Base-by-base conservation (phyloP, 2,888 invertebrate species). In the Minunthozetes semirufus region DNA sequence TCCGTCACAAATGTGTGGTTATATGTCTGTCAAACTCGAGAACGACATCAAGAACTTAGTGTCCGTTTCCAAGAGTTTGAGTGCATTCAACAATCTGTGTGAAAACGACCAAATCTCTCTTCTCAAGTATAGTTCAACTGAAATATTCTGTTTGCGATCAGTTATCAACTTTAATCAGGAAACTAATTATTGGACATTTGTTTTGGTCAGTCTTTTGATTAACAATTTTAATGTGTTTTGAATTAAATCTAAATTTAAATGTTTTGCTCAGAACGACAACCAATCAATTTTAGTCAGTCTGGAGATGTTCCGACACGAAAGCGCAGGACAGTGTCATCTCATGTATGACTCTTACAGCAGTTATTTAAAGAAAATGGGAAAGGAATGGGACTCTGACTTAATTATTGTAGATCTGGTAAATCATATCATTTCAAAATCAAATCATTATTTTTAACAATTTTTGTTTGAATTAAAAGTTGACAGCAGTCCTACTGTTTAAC, bases 81-180 rank as follows among this genome's bases (percentile, higher is more conserved):
- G 59, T 59, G 5, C 59, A 9, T 59, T 59, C 59, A 59, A 59
- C 59, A 59, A 13, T 59, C 17, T 59, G 25, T 59, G 59, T 11
- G 59, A 59, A 59, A 59, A 59, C 13, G 59, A 59, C 27, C 59
- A 59, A 13, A 59, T 59, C 59, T 59, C 59, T 17, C 59, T 59
- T 27, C 59, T 59, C 19, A 59, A 59, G 27, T 59, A 59, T 25
- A n/a, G 59, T 1, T 59, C 59, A 2, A 11, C 19, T 59, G 59
- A 59, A 13, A 3, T 59, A 25, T 25, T 59, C 13, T 59, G 22
- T 59, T 17, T 59, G 59, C 59, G 59, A 9, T 59, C 59, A 8
- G 27, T 59, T 4, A 5, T 25, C 1, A 59, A n/a, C 13, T 25
- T 9, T 25, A 27, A 59, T 25, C 9, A 6, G 19, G 22, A 22